Conservation (phyloP, 2,888 invertebrate species). For the Sesia apiformis region DNA sequence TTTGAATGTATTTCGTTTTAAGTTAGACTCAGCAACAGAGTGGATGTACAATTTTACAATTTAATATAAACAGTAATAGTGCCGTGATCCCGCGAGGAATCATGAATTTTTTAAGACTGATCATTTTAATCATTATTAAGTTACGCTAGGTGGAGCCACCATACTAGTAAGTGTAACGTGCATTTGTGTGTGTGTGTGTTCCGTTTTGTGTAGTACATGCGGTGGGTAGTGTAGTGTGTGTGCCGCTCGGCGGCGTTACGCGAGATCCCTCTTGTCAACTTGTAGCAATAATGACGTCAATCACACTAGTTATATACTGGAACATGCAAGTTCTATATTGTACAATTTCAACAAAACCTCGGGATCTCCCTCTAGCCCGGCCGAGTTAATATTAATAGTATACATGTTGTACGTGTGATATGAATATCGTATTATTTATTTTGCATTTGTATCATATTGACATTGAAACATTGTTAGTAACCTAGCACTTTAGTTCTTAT, state of each 20-base stretch:
- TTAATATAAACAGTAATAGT: conserved; percentile 36
- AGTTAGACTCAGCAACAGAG: conserved; percentile 69
- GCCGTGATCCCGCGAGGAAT: conserved; percentile 35
- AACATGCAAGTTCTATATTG: no score
- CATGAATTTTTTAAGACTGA: conserved; percentile 67
- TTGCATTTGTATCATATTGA: no score
- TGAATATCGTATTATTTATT: no score
- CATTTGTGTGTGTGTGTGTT: conserved; percentile 38
- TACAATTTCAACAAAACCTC: no score
- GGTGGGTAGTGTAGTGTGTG: conserved; percentile 14
- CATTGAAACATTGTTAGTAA: no score
- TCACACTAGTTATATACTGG: conserved; percentile 3
- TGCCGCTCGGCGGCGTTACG: conserved; percentile 25
- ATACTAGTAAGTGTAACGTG: conserved; percentile 35
- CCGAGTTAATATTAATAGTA: no score
- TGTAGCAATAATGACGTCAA: conserved; percentile 24
- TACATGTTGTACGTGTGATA: no score
- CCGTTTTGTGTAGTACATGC: conserved; percentile 36
- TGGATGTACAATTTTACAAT: conserved; percentile 31
- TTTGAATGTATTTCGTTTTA: conserved; percentile 49
- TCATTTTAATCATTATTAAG: conserved; percentile 69
- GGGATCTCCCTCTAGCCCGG: no score
- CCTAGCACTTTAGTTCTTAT: no score
- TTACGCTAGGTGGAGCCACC: conserved; percentile 64
- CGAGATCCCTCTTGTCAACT: conserved; percentile 29